Conservation (phyloP, 2,888 invertebrate species). For the Bedellia somnulentella region DNA sequence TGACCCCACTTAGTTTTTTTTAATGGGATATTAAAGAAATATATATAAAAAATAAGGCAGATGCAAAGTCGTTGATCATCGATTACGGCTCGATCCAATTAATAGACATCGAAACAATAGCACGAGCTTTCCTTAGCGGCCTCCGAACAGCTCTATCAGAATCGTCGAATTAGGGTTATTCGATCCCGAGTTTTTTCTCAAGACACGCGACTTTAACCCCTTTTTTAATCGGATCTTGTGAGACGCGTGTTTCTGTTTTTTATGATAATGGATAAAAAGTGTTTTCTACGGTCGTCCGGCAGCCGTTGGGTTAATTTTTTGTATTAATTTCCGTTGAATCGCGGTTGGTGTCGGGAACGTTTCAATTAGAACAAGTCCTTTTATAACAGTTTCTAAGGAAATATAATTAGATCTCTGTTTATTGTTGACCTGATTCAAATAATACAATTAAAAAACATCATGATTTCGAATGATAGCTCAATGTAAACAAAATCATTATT, state of each 20-base stretch:
- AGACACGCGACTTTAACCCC: constrained; percentile 42
- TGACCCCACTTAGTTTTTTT: no score
- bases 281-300: no score
- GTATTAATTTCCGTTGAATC: constrained; percentile 30
- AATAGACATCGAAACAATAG: constrained; percentile 54
- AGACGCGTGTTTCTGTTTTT: constrained; percentile 50
- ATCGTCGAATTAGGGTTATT: constrained; percentile 47
- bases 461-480: no score
- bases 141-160: constrained; percentile 54
- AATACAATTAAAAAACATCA: no score
- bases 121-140: constrained; percentile 34
- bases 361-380: constrained; percentile 49
- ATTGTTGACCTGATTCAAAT: no score
- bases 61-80: constrained; percentile 50
- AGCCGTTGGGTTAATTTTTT: constrained; percentile 48
- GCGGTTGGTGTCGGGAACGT: constrained; percentile 38
- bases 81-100: constrained; percentile 58
- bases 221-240: constrained; percentile 52
- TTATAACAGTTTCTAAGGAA: no score
- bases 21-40: no score
- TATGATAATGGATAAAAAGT: constrained; percentile 34
- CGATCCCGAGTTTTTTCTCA: constrained; percentile 33
- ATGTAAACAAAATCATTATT: no score
- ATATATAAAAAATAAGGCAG: constrained; percentile 24
- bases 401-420: no score